Evolutionary conservation across 1,140 invertebrate species (phyloP), one percentile per base, ranked within the genome.

Genomic region (Drosophila biarmipes): DNA sequence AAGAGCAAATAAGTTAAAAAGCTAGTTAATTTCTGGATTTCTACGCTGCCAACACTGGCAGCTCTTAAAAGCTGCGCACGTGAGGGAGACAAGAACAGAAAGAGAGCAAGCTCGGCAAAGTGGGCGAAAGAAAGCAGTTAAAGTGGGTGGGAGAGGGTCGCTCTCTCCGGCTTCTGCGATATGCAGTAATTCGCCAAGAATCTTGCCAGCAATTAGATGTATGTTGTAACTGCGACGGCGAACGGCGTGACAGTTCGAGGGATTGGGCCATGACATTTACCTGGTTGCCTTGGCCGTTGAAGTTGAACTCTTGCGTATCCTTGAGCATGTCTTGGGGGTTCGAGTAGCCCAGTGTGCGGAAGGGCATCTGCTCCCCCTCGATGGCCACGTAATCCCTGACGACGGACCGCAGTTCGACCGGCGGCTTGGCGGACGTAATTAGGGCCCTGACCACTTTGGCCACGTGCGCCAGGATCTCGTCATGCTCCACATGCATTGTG

Each of bases 381-480:
- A 82, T 38, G 17, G 49, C 54, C 1, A 5, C 11, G 54, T 90
- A 92, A 46, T 92, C 91, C 0, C 29, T 49, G 19, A 85, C 24
- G 11, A 92, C 59, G 7, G 42, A 21, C 4, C 27, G 11, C 46
- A 92, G 48, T 37, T 46, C 52, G 34, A 78, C 75, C 29, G 89
- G 82, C 42, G 71, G 80, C 62, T 91, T 92, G 8, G 55, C 52
- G 15, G 89, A 91, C 40, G 71, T 85, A 34, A 89, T 75, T 2
- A 92, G 35, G 0, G 91, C 80, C 49, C 89, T 87, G 10, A 92
- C 53, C 35, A 92, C 78, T 12, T 64, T n/a, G 29, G 29, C 59
- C 10, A 85, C 24, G 29, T 78, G 15, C 12, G 59, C 73, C 5
- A 91, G 1, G 27, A 7, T 46, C 10, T 77, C 61, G 7, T 56